These are phyloP conservation scores for Zaprionus obscuricornis DNA, from an alignment of 2,888 invertebrate genomes.

Conservation along the genomic window DNA sequence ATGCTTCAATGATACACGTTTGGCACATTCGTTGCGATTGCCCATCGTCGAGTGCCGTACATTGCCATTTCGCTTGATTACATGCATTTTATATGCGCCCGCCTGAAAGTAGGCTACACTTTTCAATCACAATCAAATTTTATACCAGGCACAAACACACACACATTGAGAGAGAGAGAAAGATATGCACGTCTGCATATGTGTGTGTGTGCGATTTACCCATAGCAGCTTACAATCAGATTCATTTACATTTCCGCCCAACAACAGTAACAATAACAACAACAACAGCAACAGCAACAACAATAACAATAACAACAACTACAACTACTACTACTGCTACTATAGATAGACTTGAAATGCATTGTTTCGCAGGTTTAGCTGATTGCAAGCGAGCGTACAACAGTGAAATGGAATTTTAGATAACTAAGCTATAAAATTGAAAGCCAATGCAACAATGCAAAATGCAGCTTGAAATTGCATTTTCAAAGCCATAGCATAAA, in stretches of 20 bases:
- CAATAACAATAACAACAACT: conserved; percentile 21
- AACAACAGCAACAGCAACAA: conserved; percentile 26
- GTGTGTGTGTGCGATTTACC: conserved; percentile 29
- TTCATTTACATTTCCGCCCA: conserved; percentile 65
- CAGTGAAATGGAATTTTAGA: conserved; percentile 45
- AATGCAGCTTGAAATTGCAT: conserved; percentile 20
- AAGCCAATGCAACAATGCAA: conserved; percentile 27
- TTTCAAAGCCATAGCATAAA: neutral
- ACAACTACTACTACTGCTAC: conserved; percentile 11
- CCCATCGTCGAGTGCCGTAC: conserved; percentile 34
- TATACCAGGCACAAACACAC: conserved; percentile 47
- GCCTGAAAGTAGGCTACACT: conserved; percentile 76
- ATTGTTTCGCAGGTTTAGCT: conserved; percentile 34
- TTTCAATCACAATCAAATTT: conserved; percentile 79
- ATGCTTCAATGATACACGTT: no score
- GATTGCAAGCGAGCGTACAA: conserved; percentile 24
- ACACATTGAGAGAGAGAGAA: conserved; percentile 10
- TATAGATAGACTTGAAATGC: neutral
- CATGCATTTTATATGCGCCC: conserved; percentile 74
- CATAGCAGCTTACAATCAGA: conserved; percentile 53
- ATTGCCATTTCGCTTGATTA: conserved; percentile 73
- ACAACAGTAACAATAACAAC: conserved; percentile 31
- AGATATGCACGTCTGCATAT: conserved; percentile 2
- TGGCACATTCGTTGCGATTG: conserved; percentile 6
- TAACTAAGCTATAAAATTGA: conserved; percentile 37